phyloP scores from a whole-genome alignment of 2,113 vertebrate genomes.

The Synodontis membranacea region DNA sequence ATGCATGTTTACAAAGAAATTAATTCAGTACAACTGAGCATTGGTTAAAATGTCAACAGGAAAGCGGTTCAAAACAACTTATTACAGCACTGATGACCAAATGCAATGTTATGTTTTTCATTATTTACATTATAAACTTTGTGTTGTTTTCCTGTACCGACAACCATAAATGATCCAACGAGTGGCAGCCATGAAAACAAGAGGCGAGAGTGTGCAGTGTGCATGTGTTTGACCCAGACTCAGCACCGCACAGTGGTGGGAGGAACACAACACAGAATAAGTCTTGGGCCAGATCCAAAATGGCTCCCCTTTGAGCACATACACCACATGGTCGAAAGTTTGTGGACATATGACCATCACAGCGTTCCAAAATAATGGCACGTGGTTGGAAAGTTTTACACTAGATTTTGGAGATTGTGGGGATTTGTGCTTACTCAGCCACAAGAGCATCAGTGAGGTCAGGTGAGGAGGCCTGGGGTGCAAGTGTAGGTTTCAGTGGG shows the following conservation, averaged over 20 bases:
- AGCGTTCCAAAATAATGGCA: too few species aligned
- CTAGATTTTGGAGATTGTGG: too few species aligned
- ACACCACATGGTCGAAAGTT: neutral
- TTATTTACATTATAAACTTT: neutral
- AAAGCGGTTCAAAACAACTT: neutral
- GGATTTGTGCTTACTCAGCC: too few species aligned
- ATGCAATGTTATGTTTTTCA: neutral
- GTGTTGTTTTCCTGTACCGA: neutral
- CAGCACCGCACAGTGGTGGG: slow-evolving; percentile 14
- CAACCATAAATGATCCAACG: neutral
- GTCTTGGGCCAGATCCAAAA: neutral
- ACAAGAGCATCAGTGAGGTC: too few species aligned
- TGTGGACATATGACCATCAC: neutral
- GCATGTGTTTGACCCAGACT: too few species aligned
- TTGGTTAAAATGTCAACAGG: neutral
- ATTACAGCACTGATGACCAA: neutral
- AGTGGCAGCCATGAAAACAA: neutral
- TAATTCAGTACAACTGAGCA: neutral
- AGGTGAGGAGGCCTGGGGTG: too few species aligned
- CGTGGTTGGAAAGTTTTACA: too few species aligned
- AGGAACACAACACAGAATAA: neutral
- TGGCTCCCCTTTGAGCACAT: neutral
- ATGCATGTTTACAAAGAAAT: slow-evolving; percentile 2
- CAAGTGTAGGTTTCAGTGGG: too few species aligned
- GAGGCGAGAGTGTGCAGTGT: neutral